These are phyloP conservation scores for Enteromius argenteus DNA, from an alignment of 2,797 vertebrate species.

Conservation along the genomic window DNA sequence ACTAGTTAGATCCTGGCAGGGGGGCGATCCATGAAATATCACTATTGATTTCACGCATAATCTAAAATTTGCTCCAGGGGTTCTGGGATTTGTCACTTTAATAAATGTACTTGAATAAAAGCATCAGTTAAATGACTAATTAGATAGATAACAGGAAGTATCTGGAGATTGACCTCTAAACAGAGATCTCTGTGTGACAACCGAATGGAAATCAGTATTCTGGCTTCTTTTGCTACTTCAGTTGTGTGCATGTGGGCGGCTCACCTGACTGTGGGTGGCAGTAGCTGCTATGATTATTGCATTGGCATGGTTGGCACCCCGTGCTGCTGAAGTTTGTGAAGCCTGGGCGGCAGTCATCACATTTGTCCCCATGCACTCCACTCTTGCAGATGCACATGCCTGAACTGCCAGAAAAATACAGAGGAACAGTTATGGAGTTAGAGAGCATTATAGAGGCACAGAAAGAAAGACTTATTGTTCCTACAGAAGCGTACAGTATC, in stretches of 20 bases:
- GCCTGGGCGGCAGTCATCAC: slow-evolving; percentile 78
- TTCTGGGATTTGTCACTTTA: background rate
- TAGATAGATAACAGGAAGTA: background rate
- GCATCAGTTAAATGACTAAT: background rate
- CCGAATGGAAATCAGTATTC: background rate
- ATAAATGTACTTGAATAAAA: background rate
- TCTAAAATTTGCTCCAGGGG: background rate
- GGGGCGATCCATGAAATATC: background rate
- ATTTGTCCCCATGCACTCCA: slow-evolving; percentile 75
- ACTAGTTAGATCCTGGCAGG: background rate
- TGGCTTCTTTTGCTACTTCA: background rate
- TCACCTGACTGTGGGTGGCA: slow-evolving; percentile 73
- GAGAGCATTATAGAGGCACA: background rate
- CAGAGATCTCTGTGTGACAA: background rate
- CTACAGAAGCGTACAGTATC: background rate
- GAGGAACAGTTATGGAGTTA: background rate
- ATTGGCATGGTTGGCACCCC: slow-evolving; percentile 77
- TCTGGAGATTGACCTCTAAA: background rate
- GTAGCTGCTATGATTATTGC: slow-evolving; percentile 77
- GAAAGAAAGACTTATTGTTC: background rate
- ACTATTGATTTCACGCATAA: background rate
- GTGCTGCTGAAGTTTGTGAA: slow-evolving; percentile 72
- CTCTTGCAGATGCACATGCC: slow-evolving; percentile 81
- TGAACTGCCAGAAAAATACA: slow-evolving; percentile 71
- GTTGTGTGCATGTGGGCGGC: slow-evolving; percentile 30